Conservation (phyloP, 2,797 vertebrate genomes). For the Semaprochilodus insignis region DNA sequence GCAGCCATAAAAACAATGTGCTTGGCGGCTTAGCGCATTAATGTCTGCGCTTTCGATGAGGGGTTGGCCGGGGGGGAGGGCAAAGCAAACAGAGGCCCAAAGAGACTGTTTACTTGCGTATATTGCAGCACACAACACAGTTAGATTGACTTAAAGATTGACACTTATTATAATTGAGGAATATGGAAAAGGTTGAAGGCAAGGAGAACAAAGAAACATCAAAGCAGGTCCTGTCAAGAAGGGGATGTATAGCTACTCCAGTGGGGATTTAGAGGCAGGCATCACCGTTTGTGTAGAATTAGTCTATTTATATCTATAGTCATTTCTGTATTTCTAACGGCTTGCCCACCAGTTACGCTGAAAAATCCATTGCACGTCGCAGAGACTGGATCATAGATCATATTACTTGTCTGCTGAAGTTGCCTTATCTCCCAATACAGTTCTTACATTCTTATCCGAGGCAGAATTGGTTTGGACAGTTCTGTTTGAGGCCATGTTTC, state of each 20-base stretch:
- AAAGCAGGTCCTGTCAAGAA: not conserved
- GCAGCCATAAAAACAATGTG: slow-evolving; percentile 46
- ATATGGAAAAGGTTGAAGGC: slow-evolving; percentile 30
- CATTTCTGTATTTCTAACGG: slow-evolving; percentile 14
- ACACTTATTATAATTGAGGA: slow-evolving; percentile 45
- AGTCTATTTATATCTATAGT: slow-evolving; percentile 23
- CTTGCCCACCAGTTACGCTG: not conserved
- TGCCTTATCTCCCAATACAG: not conserved
- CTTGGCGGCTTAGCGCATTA: slow-evolving; percentile 39
- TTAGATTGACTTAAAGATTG: slow-evolving; percentile 48
- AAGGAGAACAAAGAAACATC: not conserved
- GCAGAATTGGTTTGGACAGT: not conserved
- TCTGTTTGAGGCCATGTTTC: not conserved
- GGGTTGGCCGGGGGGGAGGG: not conserved
- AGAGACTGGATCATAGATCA: not conserved
- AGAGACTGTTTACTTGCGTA: slow-evolving; percentile 55
- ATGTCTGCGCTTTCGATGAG: slow-evolving; percentile 18
- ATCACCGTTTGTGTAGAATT: slow-evolving; percentile 38
- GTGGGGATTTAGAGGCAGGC: slow-evolving; percentile 16
- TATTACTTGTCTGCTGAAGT: not conserved
- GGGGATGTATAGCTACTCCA: not conserved
- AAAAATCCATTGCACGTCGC: slow-evolving; percentile 8
- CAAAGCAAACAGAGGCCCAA: slow-evolving; percentile 54
- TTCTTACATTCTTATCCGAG: not conserved
- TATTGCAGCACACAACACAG: slow-evolving; percentile 48